Percentiles rank a stretch among this genome's conserved stretches.
Conservation (phyloP, 2,888 invertebrate genomes). For the Girardia tigrina region DNA sequence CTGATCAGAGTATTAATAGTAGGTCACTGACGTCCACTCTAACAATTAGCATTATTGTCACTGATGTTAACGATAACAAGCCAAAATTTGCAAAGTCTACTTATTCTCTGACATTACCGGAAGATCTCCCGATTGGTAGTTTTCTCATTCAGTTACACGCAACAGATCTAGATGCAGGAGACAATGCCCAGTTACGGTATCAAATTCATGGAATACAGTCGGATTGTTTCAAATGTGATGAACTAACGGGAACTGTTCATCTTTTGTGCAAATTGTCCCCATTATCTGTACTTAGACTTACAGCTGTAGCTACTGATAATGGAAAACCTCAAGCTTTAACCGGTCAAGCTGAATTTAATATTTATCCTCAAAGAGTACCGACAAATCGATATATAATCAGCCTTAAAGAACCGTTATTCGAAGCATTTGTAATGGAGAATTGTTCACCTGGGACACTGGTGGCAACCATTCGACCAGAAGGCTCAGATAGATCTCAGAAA, state of each 20-base stretch:
- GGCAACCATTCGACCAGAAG: not conserved
- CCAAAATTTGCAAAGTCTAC: constrained; percentile 13
- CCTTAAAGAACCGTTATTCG: constrained; percentile 23
- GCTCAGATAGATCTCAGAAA: not conserved
- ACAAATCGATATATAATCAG: constrained; percentile 15
- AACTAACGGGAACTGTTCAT: not conserved
- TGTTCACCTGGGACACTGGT: constrained; percentile 20
- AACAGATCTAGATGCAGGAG: not conserved
- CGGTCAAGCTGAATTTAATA: constrained; percentile 10
- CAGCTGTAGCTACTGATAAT: constrained; percentile 21
- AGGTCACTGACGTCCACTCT: constrained; percentile 20
- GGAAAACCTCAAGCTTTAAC: constrained; percentile 16
- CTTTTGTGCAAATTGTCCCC: not conserved
- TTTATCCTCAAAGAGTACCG: not conserved
- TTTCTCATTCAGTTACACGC: constrained; percentile 20
- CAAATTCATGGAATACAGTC: constrained; percentile 10
- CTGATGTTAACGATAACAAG: constrained; percentile 35
- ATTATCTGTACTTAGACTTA: not conserved
- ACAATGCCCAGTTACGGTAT: not conserved
- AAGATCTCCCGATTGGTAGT: constrained; percentile 28
- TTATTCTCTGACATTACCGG: constrained; percentile 20
- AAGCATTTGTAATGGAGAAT: constrained; percentile 25
- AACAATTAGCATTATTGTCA: constrained; percentile 28
- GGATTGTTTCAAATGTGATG: constrained; percentile 25
- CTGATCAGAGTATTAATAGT: not conserved